Percentiles rank a stretch among this genome's conserved stretches.
Evolutionary conservation across 2,888 invertebrate species (phyloP).

Genomic region (Drosophila pullipes): DNA sequence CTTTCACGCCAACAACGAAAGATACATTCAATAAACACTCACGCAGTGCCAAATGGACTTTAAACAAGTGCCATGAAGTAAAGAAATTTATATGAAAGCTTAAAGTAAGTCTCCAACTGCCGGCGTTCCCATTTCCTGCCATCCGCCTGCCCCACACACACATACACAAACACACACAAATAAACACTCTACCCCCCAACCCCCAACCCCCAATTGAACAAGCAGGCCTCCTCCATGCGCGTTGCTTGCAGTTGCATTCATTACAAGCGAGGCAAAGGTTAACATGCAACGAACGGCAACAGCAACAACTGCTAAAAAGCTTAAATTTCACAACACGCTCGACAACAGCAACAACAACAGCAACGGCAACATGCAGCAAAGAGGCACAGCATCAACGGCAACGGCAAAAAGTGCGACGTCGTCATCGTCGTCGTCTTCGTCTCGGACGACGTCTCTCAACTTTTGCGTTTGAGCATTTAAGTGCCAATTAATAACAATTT

Average conservation of each 20-base stretch:
- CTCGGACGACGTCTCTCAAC: conserved; percentile 74
- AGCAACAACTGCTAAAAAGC: conserved; percentile 76
- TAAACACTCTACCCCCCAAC: conserved; percentile 7
- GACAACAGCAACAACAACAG: conserved; percentile 45
- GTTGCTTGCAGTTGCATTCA: conserved; percentile 72
- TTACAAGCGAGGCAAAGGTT: conserved; percentile 79
- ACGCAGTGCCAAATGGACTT: conserved; percentile 79
- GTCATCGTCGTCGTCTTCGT: conserved; percentile 28
- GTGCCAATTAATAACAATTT: conserved; percentile 86
- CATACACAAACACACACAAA: not conserved
- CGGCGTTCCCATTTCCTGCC: conserved; percentile 33
- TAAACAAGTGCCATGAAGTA: conserved; percentile 79
- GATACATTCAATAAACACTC: conserved; percentile 74
- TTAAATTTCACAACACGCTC: conserved; percentile 80
- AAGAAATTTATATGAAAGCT: conserved; percentile 77
- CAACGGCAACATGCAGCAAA: conserved; percentile 49
- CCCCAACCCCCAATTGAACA: not conserved
- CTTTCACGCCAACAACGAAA: conserved; percentile 55
- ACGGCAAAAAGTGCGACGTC: conserved; percentile 51
- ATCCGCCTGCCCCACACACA: conserved; percentile 8
- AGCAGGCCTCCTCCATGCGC: conserved; percentile 9
- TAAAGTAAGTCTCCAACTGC: conserved; percentile 72
- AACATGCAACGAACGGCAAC: conserved; percentile 75
- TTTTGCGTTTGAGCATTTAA: conserved; percentile 85
- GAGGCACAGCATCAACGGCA: conserved; percentile 67